A percentile compares a stretch with the other conserved stretches of the same genome.
phyloP scores from a whole-genome alignment of 2,888 invertebrate species.

The Leucozona laternaria region DNA sequence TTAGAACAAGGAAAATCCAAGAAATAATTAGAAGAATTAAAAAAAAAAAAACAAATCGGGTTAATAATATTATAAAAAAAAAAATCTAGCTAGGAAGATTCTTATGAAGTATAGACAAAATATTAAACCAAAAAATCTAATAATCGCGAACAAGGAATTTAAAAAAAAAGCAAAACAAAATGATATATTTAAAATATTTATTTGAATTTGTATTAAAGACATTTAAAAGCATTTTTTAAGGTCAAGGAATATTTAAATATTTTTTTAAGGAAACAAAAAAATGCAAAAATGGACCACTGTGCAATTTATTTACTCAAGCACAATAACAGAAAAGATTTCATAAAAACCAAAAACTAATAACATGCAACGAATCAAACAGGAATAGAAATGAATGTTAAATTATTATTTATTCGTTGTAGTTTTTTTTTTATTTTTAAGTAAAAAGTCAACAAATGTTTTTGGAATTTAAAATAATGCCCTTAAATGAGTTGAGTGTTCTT shows the following conservation, averaged over 20 bases:
- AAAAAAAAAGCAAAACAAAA: slow-evolving; percentile 42
- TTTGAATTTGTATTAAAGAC: slow-evolving; percentile 27
- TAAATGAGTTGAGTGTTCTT: background rate
- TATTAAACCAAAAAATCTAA: slow-evolving; percentile 45
- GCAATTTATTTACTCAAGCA: slow-evolving; percentile 68
- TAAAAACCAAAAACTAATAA: slow-evolving; percentile 33
- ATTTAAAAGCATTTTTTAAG: slow-evolving; percentile 73
- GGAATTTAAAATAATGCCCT: background rate
- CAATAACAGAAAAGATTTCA: slow-evolving; percentile 62
- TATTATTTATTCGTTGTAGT: slow-evolving; percentile 8
- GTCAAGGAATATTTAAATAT: slow-evolving; percentile 15
- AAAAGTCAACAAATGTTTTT: background rate
- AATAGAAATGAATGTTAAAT: slow-evolving; percentile 45
- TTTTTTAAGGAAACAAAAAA: slow-evolving; percentile 25
- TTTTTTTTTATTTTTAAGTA: background rate
- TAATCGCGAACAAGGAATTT: slow-evolving; percentile 67
- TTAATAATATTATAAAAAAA: slow-evolving; percentile 32
- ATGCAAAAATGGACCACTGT: slow-evolving; percentile 68
- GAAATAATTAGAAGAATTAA: slow-evolving; percentile 47
- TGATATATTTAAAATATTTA: slow-evolving; percentile 32
- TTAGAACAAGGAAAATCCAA: slow-evolving; percentile 39
- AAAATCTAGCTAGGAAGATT: slow-evolving; percentile 70
- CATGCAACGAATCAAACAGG: slow-evolving; percentile 70
- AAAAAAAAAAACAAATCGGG: slow-evolving; percentile 59
- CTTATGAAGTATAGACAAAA: slow-evolving; percentile 70